phyloP scores from a whole-genome alignment of 2,888 invertebrate genomes.

The Drosophila koepferae region DNA sequence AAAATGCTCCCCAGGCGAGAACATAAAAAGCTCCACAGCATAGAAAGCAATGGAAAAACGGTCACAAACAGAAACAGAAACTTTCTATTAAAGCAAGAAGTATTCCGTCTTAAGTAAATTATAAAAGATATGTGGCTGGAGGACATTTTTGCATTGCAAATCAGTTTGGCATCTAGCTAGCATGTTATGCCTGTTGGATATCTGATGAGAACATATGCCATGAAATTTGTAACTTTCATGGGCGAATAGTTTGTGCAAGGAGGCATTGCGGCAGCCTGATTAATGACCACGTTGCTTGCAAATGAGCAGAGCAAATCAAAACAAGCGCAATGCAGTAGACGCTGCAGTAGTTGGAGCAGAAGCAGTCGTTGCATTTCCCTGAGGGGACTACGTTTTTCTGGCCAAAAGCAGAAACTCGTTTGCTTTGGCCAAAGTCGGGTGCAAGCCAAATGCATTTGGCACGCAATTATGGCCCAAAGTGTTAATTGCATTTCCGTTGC shows the following conservation, averaged over 20 bases:
- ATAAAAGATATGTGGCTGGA: neutral
- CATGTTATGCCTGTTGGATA: conserved; percentile 3
- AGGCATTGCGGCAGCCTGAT: conserved; percentile 47
- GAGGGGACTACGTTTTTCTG: conserved; percentile 2
- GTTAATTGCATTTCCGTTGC: conserved; percentile 78
- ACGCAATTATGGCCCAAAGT: conserved; percentile 79
- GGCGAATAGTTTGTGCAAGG: neutral
- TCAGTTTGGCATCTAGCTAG: neutral
- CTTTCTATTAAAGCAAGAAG: neutral
- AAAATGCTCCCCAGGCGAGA: neutral
- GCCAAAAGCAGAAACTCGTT: conserved; percentile 38
- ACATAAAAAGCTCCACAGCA: neutral
- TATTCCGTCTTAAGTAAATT: neutral
- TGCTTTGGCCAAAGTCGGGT: conserved; percentile 16
- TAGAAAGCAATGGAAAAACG: neutral
- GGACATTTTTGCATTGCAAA: neutral
- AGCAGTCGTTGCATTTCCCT: conserved; percentile 6
- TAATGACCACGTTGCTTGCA: conserved; percentile 63
- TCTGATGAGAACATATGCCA: conserved; percentile 9
- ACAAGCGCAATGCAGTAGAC: conserved; percentile 41
- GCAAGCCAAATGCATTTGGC: conserved; percentile 72
- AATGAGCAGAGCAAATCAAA: conserved; percentile 73
- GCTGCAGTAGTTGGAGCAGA: conserved; percentile 2
- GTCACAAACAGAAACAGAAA: neutral
- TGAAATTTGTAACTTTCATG: conserved; percentile 13